Base-by-base conservation (phyloP, 2,113 vertebrate genomes). In the Otolemur garnettii region DNA sequence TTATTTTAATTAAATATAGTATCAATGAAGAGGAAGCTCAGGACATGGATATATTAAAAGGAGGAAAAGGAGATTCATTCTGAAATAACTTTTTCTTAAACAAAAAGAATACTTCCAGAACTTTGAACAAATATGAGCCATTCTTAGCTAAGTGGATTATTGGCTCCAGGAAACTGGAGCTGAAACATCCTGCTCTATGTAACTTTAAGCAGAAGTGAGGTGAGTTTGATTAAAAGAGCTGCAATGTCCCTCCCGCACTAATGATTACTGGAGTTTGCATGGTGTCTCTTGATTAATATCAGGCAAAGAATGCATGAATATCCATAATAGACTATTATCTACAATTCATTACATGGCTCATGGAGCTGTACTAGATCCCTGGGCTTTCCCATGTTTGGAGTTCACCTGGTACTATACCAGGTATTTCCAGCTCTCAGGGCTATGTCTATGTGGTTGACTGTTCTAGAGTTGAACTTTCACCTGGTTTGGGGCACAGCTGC, bases 181-280 rank as follows among this genome's bases (percentile, higher is more conserved):
- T 74, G 26, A 60, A 33, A n/a, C 3, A 75, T 79, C 5, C 42
- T 89, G 79, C 74, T 84, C 78, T 68, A 15, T 95, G 13, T 91
- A 87, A 71, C 81, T 91, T 79, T 75, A 84, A 94, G 33, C 57
- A 93, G 7, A 18, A 12, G 3, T 35, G 7, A 9, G 7, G 1
- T 87, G 24, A 35, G 5, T 59, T 82, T 22, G 26, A 22, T 42
- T 68, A 79, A 94, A 90, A 77, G 14, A 28, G 71, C 35, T 77
- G 53, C 92, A 82, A 50, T 60, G 57, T 92, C 59, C 60, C 15
- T 92, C 15, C 22, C 78, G 5, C 22, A 59, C 30, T 86, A 77
- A 71, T 82, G 71, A 84, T 88, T 79, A n/a, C 60, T 94, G 13
- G 35, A 87, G 21, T 42, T 72, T 78, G 64, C 35, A 82, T 81